Evolutionary conservation across 2,888 invertebrate genomes (phyloP).

Genomic region (Ernsta delagoae): DNA sequence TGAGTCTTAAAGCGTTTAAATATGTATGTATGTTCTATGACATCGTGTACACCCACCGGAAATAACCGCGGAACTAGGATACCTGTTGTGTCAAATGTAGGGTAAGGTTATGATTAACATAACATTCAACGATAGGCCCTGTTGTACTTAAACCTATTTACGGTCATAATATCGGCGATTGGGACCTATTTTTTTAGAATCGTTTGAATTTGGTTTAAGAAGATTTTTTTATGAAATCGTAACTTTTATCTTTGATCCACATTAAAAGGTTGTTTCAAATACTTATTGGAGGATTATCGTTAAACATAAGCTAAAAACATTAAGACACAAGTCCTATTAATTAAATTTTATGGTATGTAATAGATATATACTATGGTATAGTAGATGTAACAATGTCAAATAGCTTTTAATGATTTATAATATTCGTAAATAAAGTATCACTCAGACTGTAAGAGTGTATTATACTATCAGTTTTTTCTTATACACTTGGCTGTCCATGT

Average conservation of each 20-base stretch:
- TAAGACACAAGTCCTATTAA: too few species aligned
- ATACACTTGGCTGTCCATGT: constrained; percentile 40
- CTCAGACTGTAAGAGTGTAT: neutral
- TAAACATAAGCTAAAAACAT: too few species aligned
- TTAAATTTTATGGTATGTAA: too few species aligned
- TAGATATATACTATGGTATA: too few species aligned
- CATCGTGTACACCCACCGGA: constrained; percentile 70
- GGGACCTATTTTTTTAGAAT: neutral
- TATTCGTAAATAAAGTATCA: too few species aligned
- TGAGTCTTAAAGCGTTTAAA: neutral
- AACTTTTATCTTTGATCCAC: too few species aligned
- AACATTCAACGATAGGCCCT: constrained; percentile 42
- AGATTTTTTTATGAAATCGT: too few species aligned
- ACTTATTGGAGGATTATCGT: too few species aligned
- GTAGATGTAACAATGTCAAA: too few species aligned
- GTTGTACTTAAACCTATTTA: neutral
- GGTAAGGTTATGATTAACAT: constrained; percentile 71
- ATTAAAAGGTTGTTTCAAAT: too few species aligned
- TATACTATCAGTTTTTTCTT: neutral
- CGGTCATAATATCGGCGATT: neutral
- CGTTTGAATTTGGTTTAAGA: neutral
- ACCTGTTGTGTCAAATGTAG: constrained; percentile 62
- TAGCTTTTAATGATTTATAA: too few species aligned
- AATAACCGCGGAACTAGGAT: constrained; percentile 59
- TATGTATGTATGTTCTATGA: constrained; percentile 21